Evolutionary conservation across 2,888 invertebrate species (phyloP), one percentile per base, ranked within the genome.

Genomic region (Encarsia formosa): DNA sequence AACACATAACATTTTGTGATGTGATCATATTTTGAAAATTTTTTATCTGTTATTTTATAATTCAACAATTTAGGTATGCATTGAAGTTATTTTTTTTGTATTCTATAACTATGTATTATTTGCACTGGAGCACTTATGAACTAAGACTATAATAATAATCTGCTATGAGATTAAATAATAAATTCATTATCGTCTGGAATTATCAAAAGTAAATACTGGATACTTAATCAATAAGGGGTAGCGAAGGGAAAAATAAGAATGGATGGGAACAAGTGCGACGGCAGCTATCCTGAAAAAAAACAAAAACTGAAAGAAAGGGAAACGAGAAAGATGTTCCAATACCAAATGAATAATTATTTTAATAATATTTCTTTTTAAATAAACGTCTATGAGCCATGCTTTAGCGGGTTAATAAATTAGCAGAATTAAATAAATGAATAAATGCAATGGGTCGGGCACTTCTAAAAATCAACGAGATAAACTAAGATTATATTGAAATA

Each of bases 231-330:
- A 35, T 42, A 37, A 44, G 35, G n/a, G 52, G 53, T 57, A 29
- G 20, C 2, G 19, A 29, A 13, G 15, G 13, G 34, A 19, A 57
- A 54, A 54, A 54, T 54, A 57, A 59, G 53, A 53, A 48, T 43
- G 13, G 55, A n/a, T n/a, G 52, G 40, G 52, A 54, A 63, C 65
- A 67, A 67, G 71, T 74, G 72, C 73, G 74, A 74, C 73, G 73
- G 71, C 72, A 69, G 72, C 69, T 73, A 69, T 65, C 73, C 73
- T 73, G 73, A 68, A 69, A 71, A 62, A 65, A 66, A 65, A 59
- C 57, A 61, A 65, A 49, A 49, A 13, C 56, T 59, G 56, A 63
- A 59, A 59, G 49, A 59, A 59, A 58, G n/a, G n/a, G n/a, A n/a
- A n/a, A n/a, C n/a, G n/a, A n/a, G 18, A 16, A 34, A 34, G 2